Evolutionary conservation across 2,888 invertebrate genomes (phyloP), one percentile per base, ranked within the genome.

Genomic region (Crocallis elinguaria): DNA sequence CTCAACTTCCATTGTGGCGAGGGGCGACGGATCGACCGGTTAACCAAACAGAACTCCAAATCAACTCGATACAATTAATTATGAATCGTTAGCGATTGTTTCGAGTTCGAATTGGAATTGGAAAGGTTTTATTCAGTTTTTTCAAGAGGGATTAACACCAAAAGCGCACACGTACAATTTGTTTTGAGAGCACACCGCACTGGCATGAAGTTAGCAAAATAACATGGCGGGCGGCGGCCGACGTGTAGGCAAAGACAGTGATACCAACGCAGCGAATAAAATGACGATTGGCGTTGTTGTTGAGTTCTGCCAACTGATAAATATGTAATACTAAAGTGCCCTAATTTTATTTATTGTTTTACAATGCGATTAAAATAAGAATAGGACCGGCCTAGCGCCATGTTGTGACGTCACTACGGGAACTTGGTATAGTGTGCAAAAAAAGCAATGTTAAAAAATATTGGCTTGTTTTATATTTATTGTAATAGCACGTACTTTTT

Each of bases 1-100:
- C 67, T 90, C 91, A 71, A 88, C 88, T 82, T 92, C 92, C 92
- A 92, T 92, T 71, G 73, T 80, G 79, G 78, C 78, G 74, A 71
- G 49, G 4, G 43, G 48, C 60, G 69, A 66, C 61, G 66, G 49
- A 61, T 56, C 67, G 62, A 70, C 66, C 63, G 68, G 55, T 56
- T 68, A 67, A 71, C 71, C 71, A 73, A 62, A 55, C 50, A 44
- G 48, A 49, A 51, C 57, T 51, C 49, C 25, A 53, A 57, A 43
- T 30, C 12, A 32, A 9, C 44, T 53, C 39, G 48, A 58, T 62
- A 42, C 14, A 32, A 49, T 33, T 46, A 46, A 32, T 52, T 21
- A 23, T 36, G 21, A 27, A 35, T 44, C 8, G 11, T 13, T 16
- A 42, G 37, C 23, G 8, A 42, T 38, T 14, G 39, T 38, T 49